phyloP scores from a whole-genome alignment of 2,113 vertebrate species.

The Xiphophorus couchianus region DNA sequence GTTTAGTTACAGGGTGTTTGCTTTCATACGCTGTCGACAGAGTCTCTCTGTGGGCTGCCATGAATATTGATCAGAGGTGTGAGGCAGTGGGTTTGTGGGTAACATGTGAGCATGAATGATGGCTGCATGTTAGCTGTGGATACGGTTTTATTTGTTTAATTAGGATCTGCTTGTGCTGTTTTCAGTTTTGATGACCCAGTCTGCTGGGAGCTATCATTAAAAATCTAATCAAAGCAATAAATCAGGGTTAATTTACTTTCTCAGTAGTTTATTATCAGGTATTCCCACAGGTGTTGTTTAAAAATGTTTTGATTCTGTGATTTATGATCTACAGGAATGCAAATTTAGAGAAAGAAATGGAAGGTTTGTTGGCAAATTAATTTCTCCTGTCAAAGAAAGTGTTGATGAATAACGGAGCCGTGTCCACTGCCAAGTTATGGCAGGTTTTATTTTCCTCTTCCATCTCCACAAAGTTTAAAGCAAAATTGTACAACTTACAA shows the following conservation, averaged over 20 bases:
- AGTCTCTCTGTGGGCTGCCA: conserved; percentile 32
- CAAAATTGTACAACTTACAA: no score
- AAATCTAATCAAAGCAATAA: conserved; percentile 15
- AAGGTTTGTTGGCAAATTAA: no score
- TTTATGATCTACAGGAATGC: neutral
- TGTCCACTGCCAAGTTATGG: no score
- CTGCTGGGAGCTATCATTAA: conserved; percentile 16
- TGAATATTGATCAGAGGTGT: conserved; percentile 55
- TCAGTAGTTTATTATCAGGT: neutral
- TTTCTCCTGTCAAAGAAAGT: no score
- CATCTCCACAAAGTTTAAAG: no score
- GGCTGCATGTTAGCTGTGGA: neutral
- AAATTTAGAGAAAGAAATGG: neutral
- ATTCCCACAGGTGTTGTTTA: neutral
- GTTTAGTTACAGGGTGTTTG: conserved; percentile 27
- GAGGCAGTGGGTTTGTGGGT: neutral
- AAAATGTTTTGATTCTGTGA: neutral
- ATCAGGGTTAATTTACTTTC: conserved; percentile 13
- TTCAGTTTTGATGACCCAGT: conserved; percentile 1
- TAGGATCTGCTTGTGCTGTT: neutral
- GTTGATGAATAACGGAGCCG: no score
- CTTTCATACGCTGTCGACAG: conserved; percentile 22
- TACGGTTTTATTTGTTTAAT: neutral
- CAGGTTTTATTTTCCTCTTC: no score
- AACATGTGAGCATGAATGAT: conserved; percentile 6